phyloP scores from a whole-genome alignment of 2,797 vertebrate genomes.

The Emydoidea blandingii region DNA sequence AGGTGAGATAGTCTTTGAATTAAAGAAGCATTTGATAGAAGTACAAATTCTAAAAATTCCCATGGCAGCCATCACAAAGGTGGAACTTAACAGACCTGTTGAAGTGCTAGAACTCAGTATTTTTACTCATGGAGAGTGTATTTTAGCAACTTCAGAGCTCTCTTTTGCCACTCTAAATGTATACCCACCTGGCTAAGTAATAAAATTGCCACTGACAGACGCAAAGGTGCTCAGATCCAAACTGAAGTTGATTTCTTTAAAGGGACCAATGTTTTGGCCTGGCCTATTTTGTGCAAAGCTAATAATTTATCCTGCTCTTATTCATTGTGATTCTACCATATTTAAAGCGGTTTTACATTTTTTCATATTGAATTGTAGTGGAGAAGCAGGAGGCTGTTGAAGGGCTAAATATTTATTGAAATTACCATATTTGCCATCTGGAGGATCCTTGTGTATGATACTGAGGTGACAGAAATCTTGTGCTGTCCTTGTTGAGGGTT shows the following conservation, averaged over 20 bases:
- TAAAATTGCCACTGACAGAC: not conserved
- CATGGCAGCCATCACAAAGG: not conserved
- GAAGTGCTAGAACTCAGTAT: not conserved
- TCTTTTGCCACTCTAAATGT: conserved; percentile 29
- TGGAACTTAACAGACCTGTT: conserved; percentile 22
- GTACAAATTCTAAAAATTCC: conserved; percentile 29
- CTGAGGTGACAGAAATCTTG: too few species aligned
- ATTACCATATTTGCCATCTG: too few species aligned
- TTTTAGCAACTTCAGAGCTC: not conserved
- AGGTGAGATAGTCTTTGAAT: not conserved
- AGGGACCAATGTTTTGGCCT: not conserved
- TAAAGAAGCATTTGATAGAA: not conserved
- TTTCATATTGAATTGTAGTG: not conserved
- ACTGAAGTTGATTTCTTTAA: not conserved
- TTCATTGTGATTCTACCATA: not conserved
- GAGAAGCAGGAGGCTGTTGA: not conserved
- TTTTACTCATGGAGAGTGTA: conserved; percentile 27
- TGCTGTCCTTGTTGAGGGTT: not conserved
- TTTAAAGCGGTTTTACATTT: not conserved
- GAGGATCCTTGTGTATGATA: too few species aligned
- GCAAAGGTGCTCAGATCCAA: not conserved
- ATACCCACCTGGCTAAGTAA: not conserved
- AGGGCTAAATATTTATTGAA: not conserved
- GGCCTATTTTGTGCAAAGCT: not conserved
- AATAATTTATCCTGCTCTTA: not conserved